These are phyloP conservation scores for Cricetomys ansorgei DNA, from an alignment of 2,113 vertebrate species.

Conservation along the genomic window DNA sequence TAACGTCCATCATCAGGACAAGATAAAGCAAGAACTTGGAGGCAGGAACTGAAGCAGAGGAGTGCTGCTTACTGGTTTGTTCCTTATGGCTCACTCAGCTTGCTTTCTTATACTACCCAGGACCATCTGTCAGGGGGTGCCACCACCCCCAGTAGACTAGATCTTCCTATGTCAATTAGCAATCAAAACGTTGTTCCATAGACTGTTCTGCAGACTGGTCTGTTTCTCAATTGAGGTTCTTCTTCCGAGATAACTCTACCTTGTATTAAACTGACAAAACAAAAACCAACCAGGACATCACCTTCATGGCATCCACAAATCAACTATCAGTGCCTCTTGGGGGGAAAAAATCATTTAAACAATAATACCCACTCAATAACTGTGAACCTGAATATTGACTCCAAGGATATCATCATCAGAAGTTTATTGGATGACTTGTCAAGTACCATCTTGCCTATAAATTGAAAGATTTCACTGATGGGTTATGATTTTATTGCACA, in stretches of 20 bases:
- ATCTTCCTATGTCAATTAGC: not conserved
- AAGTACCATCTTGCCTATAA: conserved; percentile 15
- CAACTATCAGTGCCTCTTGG: conserved; percentile 30
- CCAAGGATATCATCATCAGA: not conserved
- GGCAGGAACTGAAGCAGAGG: not conserved
- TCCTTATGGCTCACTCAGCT: not conserved
- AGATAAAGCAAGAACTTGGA: not conserved
- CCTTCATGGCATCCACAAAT: not conserved
- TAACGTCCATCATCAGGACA: not conserved
- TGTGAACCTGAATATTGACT: conserved; percentile 9
- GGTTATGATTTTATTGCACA: not conserved
- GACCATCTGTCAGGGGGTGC: not conserved
- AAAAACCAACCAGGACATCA: not conserved
- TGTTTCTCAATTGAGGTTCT: not conserved
- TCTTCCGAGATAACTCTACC: not conserved
- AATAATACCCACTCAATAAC: conserved; percentile 33
- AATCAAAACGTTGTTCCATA: not conserved
- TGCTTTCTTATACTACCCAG: not conserved
- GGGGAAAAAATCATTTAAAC: not conserved
- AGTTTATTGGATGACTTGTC: not conserved
- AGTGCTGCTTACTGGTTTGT: not conserved
- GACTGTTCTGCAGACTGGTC: not conserved
- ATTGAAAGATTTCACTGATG: not conserved
- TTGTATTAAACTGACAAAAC: not conserved
- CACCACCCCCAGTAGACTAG: not conserved